Evolutionary conservation across 2,797 vertebrate species (phyloP), one percentile per base, ranked within the genome.

Genomic region (Macroramphosus scolopax): DNA sequence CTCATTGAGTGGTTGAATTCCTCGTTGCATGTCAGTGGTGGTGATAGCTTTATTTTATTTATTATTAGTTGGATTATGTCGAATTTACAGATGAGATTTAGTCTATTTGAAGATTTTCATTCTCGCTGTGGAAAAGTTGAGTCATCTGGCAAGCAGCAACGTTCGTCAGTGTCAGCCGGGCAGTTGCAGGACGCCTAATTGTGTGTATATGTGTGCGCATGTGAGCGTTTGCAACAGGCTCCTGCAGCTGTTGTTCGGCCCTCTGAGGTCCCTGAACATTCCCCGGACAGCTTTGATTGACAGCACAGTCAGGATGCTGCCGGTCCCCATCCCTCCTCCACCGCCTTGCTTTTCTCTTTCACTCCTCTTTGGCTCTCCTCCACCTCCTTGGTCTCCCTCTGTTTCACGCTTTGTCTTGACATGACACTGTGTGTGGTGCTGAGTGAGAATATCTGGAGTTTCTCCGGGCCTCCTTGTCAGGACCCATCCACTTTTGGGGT

Each of bases 361-460:
- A 22, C 25, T 5, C 59, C 63, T 60, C 64, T 69, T 80, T 75
- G 26, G 43, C 68, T 72, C 48, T 78, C 69, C 57, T 75, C 53
- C 51, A 63, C 58, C 72, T 74, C 72, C 73, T 76, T 75, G 44
- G 78, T 83, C 81, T 83, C 72, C 72, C 71, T 84, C 65, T 58
- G 74, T 85, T 82, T 83, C 72, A 81, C 75, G 76, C 80, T 86
- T 83, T 82, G 78, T 80, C 73, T 80, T 74, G 72, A 84, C 51
- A 51, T 53, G 61, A 67, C 81, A 66, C 73, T 41, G 81, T 87
- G 86, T 80, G 84, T 86, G 83, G 81, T 86, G 81, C 42, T 7
- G 32, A 46, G 57, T 42, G 39, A 20, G 40, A 74, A 67, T 77
- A 78, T 78, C 69, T 78, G 76, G 72, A 74, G 54, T 70, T 78